Base-by-base conservation (phyloP, 2,797 vertebrate genomes). In the Parambassis ranga region DNA sequence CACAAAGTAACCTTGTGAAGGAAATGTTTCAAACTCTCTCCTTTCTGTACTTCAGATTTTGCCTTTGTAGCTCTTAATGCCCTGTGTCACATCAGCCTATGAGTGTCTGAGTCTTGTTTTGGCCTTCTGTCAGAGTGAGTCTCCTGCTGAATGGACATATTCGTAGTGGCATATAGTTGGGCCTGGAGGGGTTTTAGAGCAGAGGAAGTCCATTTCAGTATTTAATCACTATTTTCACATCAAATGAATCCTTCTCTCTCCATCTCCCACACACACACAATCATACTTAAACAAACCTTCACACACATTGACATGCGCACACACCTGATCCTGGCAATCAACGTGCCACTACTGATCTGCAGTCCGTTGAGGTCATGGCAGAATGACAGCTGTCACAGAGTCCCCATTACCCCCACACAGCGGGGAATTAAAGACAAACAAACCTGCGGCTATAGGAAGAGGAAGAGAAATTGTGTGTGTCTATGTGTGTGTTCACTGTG, bases 381-480 rank as follows among this genome's bases (percentile, higher is more conserved):
- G 90, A 93, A 87, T 93, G 92, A 91, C 91, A 93, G 92, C 91
- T 91, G 90, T 92, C 91, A 90, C 87, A 69, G 70, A 77, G 81
- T 83, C 86, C 89, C 86, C 63, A 89, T 91, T 92, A 90, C 87
- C 81, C 79, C 64, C 82, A 79, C 66, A 70, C 87, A 77, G 75
- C 64, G 65, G 89, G 84, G 90, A 92, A 92, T 92, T 92, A 93
- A 93, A 91, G 85, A 88, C 89, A 92, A 91, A 93, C 90, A 92
- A 92, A 91, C 89, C 82, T 59, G 71, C 52, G 33, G 82, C 82
- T 71, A 85, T 43, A 66, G 75, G 46, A 77, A 77, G 70, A 75
- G 63, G 70, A 81, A 74, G 56, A 79, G 78, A 82, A 82, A 87
- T 78, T 69, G 63, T 79, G 69, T 47, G 50, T 47, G 39, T 46